Percentiles rank a stretch among this genome's conserved stretches.
Evolutionary conservation across 2,113 vertebrate genomes (phyloP).

Genomic region (Pseudorectes ferrugineus): DNA sequence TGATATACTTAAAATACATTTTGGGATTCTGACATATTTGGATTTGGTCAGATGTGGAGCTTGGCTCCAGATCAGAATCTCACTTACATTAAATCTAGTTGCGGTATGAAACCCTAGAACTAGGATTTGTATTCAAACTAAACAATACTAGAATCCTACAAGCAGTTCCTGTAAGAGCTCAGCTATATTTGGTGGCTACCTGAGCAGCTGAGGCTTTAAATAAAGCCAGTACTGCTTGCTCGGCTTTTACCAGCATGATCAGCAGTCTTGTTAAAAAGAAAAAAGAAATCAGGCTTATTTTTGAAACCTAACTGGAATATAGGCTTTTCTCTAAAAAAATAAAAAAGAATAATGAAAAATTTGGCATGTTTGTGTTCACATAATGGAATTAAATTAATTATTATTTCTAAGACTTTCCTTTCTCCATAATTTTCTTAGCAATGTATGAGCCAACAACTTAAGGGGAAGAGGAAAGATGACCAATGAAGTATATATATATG

Average conservation of each 20-base stretch:
- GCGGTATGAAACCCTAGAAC: conserved; percentile 8
- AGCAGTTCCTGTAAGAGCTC: background rate
- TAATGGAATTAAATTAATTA: background rate
- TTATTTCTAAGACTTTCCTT: background rate
- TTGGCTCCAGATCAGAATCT: conserved; percentile 45
- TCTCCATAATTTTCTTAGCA: background rate
- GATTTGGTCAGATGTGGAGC: conserved; percentile 22
- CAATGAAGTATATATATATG: background rate
- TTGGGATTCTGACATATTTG: conserved; percentile 35
- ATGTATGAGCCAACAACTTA: background rate
- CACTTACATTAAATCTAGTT: conserved; percentile 12
- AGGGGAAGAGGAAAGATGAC: background rate
- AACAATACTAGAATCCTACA: conserved; percentile 11
- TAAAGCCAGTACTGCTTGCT: background rate
- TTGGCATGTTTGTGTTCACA: background rate
- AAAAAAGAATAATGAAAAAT: background rate
- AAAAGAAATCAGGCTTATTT: background rate
- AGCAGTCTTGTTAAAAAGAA: background rate
- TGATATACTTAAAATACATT: background rate
- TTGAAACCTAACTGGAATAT: background rate
- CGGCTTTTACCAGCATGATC: background rate
- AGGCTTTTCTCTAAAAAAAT: background rate
- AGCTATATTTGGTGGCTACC: conserved; percentile 29
- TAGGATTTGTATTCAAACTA: conserved; percentile 39
- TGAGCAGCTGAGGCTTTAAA: conserved; percentile 28